Evolutionary conservation across 2,113 vertebrate species (phyloP).

Genomic region (Sitta europaea): DNA sequence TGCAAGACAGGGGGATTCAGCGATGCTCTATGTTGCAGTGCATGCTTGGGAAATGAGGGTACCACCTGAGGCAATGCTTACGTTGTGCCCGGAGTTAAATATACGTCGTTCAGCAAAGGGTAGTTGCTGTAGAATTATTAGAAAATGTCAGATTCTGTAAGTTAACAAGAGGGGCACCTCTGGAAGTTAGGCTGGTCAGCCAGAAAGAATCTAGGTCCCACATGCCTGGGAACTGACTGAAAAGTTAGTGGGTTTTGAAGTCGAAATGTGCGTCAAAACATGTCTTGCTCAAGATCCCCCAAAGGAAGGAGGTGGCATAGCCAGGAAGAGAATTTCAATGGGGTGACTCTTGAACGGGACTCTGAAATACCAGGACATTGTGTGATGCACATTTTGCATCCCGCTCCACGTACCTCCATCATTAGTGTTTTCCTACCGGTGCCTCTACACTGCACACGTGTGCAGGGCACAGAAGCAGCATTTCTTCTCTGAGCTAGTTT

Average conservation of each 20-base stretch:
- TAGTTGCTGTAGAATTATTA: not conserved
- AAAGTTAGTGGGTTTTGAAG: not conserved
- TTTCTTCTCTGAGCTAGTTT: not conserved
- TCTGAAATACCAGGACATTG: not conserved
- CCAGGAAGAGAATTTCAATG: not conserved
- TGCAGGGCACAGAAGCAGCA: not conserved
- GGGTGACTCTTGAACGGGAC: not conserved
- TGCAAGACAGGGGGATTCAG: not conserved
- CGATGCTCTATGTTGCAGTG: not conserved
- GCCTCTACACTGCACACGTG: not conserved
- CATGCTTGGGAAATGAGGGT: conserved; percentile 1
- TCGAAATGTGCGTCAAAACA: not conserved
- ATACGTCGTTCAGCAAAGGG: not conserved
- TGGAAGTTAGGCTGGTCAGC: not conserved
- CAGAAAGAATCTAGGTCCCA: not conserved
- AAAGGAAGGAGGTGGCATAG: not conserved
- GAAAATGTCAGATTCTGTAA: not conserved
- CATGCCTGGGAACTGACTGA: not conserved
- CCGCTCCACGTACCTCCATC: not conserved
- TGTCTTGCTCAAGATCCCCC: not conserved
- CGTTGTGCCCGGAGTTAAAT: not conserved
- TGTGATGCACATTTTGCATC: not conserved
- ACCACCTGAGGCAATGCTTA: not conserved
- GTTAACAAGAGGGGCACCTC: not conserved
- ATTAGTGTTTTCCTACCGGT: not conserved